Percentiles rank a stretch among this genome's conserved stretches.
Evolutionary conservation across 2,888 invertebrate species (phyloP).

Genomic region (Lathronympha strigana): DNA sequence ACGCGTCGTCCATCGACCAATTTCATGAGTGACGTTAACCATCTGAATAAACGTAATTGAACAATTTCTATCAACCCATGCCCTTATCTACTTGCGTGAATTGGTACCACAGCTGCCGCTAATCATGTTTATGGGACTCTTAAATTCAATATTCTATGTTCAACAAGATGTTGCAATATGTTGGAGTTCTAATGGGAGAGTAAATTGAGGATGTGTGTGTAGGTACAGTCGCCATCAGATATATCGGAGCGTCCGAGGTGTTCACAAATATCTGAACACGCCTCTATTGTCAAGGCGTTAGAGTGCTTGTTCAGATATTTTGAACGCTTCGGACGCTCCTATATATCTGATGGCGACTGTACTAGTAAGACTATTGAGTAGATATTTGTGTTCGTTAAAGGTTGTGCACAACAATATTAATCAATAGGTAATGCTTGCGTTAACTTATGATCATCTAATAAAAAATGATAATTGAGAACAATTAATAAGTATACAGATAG

Average conservation of each 20-base stretch:
- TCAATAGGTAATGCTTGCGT: not conserved
- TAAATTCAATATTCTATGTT: conserved; percentile 55
- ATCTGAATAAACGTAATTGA: conserved; percentile 80
- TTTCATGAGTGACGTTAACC: conserved; percentile 80
- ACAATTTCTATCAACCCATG: conserved; percentile 80
- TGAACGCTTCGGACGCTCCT: no score
- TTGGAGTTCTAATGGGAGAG: conserved; percentile 11
- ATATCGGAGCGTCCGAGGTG: no score
- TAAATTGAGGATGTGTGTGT: conserved; percentile 13
- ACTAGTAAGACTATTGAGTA: not conserved
- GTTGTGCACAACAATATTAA: not conserved
- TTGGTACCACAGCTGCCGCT: conserved; percentile 61
- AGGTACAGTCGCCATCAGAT: no score
- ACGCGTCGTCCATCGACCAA: conserved; percentile 65
- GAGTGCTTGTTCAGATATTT: no score
- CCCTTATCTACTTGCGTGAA: conserved; percentile 71
- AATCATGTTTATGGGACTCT: conserved; percentile 64
- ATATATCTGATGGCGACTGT: no score
- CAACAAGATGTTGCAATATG: conserved; percentile 30
- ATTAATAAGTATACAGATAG: no score
- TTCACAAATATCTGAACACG: no score
- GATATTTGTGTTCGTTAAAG: not conserved
- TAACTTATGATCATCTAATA: no score
- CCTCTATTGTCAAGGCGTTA: no score
- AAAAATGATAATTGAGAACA: no score